phyloP scores from a whole-genome alignment of 30 jellyfish, hydroid and myxozoan genomes.

The Phacellophora camtschatica region DNA sequence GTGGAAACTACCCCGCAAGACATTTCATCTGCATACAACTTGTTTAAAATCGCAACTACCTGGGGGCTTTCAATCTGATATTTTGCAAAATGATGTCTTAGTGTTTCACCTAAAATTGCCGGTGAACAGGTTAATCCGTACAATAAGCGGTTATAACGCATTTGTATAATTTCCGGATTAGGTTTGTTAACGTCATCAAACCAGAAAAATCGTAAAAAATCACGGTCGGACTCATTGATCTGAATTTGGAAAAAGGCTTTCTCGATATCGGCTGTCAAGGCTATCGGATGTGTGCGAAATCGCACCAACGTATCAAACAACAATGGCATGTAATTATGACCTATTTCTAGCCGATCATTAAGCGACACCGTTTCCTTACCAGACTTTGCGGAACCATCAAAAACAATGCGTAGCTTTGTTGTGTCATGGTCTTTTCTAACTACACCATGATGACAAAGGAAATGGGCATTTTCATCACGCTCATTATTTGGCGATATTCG shows the following conservation, averaged over 20 bases:
- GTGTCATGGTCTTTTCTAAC: conserved; percentile 1
- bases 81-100: conserved; percentile 1
- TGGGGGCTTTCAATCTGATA: conserved; percentile 1
- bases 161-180: conserved; percentile 16
- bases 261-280: conserved; percentile 18
- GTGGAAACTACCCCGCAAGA: background rate
- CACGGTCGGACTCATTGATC: conserved; percentile 14
- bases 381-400: conserved; percentile 12
- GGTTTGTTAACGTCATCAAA: background rate
- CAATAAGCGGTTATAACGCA: conserved; percentile 5
- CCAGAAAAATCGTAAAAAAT: conserved; percentile 11
- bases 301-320: conserved; percentile 7
- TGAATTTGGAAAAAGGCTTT: background rate
- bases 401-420: conserved; percentile 53
- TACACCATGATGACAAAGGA: conserved; percentile 34
- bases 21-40: conserved; percentile 30
- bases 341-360: conserved; percentile 16
- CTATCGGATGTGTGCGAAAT: conserved; percentile 5
- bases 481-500: background rate
- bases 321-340: conserved; percentile 12
- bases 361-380: background rate
- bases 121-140: conserved; percentile 29
- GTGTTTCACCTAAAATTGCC: conserved; percentile 25
- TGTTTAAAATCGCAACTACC: background rate
- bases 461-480: background rate